Evolutionary conservation across 2,797 vertebrate species (phyloP).

Genomic region (Pampus argenteus): DNA sequence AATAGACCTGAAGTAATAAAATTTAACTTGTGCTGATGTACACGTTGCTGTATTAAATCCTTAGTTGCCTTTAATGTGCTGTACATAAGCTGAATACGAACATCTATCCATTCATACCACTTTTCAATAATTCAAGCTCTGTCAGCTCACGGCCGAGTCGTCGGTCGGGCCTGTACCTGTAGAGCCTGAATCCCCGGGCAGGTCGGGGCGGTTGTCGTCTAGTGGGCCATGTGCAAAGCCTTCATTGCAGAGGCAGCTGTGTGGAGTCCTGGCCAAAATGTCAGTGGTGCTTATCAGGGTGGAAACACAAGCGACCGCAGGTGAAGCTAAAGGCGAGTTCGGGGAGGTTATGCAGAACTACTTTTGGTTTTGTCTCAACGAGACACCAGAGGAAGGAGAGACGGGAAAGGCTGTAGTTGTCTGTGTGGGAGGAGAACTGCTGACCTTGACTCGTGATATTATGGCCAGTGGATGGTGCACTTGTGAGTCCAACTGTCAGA

Average conservation of each 20-base stretch:
- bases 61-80: background rate
- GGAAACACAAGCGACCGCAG: background rate
- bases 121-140: background rate
- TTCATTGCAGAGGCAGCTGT: background rate
- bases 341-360: background rate
- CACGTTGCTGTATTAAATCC: background rate
- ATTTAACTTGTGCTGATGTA: too few relatives aligned
- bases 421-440: too few relatives aligned
- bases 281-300: background rate
- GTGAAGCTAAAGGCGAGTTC: background rate
- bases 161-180: background rate
- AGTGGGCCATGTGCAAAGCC: background rate
- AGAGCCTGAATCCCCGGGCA: background rate
- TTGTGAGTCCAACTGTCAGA: too few relatives aligned
- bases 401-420: too few relatives aligned
- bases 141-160: background rate
- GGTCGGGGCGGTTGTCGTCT: background rate
- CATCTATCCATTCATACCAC: background rate
- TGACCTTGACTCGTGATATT: background rate
- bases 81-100: background rate
- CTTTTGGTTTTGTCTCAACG: too few relatives aligned
- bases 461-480: background rate
- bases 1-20: background rate
- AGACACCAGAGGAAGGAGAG: background rate
- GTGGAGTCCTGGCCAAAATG: background rate